Evolutionary conservation across 2,888 invertebrate species (phyloP).

Genomic region (Eledone cirrhosa): DNA sequence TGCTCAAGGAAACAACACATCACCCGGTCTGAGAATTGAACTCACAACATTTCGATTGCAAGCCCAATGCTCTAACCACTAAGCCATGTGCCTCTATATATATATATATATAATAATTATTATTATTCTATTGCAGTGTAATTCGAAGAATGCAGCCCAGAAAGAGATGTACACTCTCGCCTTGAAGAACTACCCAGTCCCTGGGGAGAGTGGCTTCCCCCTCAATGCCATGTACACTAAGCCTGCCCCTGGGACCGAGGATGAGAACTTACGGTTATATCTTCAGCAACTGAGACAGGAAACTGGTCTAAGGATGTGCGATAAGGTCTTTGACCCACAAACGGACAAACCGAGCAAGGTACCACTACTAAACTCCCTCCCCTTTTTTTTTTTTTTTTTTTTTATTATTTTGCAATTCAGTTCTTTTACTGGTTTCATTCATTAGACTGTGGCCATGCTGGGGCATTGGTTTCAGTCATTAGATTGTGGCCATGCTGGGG

Average conservation of each 20-base stretch:
- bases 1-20: no score
- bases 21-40: no score
- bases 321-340: constrained; percentile 87
- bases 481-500: no score
- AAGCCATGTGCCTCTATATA: no score
- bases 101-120: no score
- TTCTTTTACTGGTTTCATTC: no score
- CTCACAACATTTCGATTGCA: no score
- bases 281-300: constrained; percentile 94
- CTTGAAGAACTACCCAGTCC: constrained; percentile 89
- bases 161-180: constrained; percentile 98
- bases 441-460: no score
- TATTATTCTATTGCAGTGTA: constrained; percentile 71
- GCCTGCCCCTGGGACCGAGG: constrained; percentile 80
- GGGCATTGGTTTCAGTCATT: no score
- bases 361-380: not conserved
- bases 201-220: constrained; percentile 94
- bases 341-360: constrained; percentile 94
- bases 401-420: no score
- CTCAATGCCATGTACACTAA: constrained; percentile 94
- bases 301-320: constrained; percentile 88
- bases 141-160: constrained; percentile 81
- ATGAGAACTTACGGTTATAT: constrained; percentile 90
- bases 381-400: no score
- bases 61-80: no score